Evolutionary conservation across 2,888 invertebrate species (phyloP).

Genomic region (Notocelia uddmanniana): DNA sequence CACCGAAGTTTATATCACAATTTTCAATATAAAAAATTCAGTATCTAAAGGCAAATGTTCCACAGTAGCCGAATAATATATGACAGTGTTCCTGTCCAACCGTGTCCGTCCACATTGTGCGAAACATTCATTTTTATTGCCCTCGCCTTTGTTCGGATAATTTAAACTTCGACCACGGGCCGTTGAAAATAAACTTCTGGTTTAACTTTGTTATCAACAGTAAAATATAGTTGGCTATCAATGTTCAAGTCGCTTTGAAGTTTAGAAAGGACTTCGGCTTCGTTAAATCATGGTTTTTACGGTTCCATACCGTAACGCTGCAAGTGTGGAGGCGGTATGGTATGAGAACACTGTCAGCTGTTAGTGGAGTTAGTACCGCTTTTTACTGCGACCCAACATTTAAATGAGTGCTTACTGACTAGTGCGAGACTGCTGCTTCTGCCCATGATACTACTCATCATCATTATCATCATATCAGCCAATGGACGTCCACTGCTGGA

Average conservation of each 20-base stretch:
- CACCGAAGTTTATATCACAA: no score
- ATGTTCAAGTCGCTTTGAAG: neutral
- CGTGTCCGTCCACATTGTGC: slow-evolving; percentile 36
- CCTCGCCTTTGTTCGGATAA: slow-evolving; percentile 40
- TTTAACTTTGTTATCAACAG: slow-evolving; percentile 18
- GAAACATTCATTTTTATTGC: slow-evolving; percentile 43
- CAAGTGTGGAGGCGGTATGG: no score
- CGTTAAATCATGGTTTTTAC: neutral
- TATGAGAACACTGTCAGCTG: no score
- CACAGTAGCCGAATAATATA: slow-evolving; percentile 31
- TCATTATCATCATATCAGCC: no score
- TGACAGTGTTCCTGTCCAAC: slow-evolving; percentile 38
- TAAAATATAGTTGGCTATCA: neutral
- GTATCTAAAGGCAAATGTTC: no score
- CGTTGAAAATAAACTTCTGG: slow-evolving; percentile 17
- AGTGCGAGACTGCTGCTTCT: no score
- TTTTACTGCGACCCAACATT: no score
- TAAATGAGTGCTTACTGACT: no score
- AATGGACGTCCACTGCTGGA: no score
- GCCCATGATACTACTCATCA: no score
- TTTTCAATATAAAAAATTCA: no score
- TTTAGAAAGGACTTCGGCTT: slow-evolving; percentile 4
- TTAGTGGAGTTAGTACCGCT: no score
- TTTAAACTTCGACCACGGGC: slow-evolving; percentile 34
- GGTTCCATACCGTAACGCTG: neutral